Evolutionary conservation across 1,140 invertebrate genomes (phyloP), one percentile per base, ranked within the genome.

Genomic region (Drusus annulatus): DNA sequence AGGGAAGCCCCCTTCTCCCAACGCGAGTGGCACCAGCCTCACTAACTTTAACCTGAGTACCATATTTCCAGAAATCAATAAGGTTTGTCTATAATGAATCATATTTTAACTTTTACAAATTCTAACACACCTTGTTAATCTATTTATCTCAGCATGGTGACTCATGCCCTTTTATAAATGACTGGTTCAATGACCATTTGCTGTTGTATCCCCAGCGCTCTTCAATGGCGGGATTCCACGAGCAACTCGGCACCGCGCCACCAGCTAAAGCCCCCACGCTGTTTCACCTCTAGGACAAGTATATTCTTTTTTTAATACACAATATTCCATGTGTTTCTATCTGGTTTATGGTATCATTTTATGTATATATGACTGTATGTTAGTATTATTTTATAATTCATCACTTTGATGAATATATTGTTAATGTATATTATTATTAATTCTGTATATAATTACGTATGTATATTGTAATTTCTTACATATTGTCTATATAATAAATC

Each of bases 21-120:
- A 21, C 23, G 2, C 52, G 17, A 21, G n/a, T 7, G 65, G 65
- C 3, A 92, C 90, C 0, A 92, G 91, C 83, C 87, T 94, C 13
- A 93, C 93, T 0, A 93, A 93, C 80, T 94, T 94, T 83, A 93
- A 94, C 87, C 85, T 93, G 25, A 93, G 92, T 78, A 93, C 93
- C 0, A 94, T 94, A 76, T 93, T 93, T 84, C 93, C 93, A 8
- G 93, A 94, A 85, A 94, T 94, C 76, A 93, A 93, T 85, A 93
- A 93, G 90, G 93, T 93, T 85, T 85, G 76, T 80, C 10, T 16
- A 28, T 74, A 19, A 19, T 8, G 36, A 1, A 1, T 45, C 13
- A 13, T 45, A 13, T 45, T 1, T 13, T 45, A 36, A 6, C 31
- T 10, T 45, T 1, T 45, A 45, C 36, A 45, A 45, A 45, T 45